These are phyloP conservation scores for Amazona finschi DNA, from an alignment of 2,797 vertebrate species.

Conservation along the genomic window DNA sequence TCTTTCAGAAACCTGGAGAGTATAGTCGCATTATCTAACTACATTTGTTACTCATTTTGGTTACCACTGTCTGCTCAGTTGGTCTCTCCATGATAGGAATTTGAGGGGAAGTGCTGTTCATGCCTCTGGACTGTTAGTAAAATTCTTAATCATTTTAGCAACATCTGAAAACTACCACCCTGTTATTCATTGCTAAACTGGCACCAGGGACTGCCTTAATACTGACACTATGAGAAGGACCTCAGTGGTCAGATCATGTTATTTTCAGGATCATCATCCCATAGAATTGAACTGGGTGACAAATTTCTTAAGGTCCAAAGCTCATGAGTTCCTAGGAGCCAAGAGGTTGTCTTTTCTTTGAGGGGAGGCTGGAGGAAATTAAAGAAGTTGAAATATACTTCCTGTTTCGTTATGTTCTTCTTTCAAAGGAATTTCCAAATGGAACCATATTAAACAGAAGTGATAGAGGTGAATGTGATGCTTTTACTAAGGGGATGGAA, in stretches of 20 bases:
- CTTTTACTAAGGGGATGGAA: neutral
- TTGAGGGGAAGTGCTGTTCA: neutral
- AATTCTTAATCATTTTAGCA: neutral
- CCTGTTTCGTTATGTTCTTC: neutral
- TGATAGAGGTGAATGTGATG: neutral
- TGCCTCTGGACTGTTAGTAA: neutral
- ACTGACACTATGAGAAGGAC: neutral
- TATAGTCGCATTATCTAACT: accelerated
- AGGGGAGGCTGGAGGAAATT: neutral
- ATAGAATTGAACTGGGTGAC: neutral
- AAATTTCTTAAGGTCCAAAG: neutral
- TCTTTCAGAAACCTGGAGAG: neutral
- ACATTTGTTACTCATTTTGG: neutral
- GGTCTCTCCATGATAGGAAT: neutral
- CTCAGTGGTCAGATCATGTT: neutral
- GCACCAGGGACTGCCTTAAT: neutral
- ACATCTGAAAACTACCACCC: neutral
- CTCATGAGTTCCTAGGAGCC: neutral
- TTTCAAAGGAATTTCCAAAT: neutral
- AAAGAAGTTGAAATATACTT: neutral
- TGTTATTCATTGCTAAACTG: neutral
- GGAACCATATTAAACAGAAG: neutral
- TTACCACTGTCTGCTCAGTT: neutral
- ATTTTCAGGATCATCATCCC: neutral
- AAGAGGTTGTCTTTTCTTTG: neutral